Conservation (phyloP, 2,797 vertebrate genomes). For the Catamblyrhynchus diadema region DNA sequence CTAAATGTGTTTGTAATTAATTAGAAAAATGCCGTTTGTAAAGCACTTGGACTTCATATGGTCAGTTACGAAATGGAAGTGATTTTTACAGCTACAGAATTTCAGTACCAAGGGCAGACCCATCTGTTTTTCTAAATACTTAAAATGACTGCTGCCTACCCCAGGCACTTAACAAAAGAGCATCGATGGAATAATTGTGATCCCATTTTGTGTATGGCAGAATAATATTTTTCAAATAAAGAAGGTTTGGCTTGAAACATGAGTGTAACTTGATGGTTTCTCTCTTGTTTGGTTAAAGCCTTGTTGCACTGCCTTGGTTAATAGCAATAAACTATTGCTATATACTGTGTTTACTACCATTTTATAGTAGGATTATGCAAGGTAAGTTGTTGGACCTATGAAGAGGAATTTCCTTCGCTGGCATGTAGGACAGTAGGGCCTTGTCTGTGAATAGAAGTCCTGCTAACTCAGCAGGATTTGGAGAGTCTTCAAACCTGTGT, state of each 20-base stretch:
- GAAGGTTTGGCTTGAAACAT: not conserved
- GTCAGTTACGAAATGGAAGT: not conserved
- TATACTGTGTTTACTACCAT: not conserved
- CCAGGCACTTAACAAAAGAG: not conserved
- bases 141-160: not conserved
- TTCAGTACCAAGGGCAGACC: not conserved
- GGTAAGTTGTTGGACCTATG: not conserved
- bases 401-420: not conserved
- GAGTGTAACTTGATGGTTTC: not conserved
- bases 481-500: rapidly evolving
- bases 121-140: not conserved
- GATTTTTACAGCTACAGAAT: not conserved
- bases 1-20: not conserved
- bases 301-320: not conserved
- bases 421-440: not conserved
- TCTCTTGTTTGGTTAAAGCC: not conserved
- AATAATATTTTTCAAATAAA: not conserved
- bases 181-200: not conserved
- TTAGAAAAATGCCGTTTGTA: not conserved
- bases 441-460: rapidly evolving
- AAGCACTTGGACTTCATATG: not conserved
- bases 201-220: not conserved
- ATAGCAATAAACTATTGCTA: not conserved
- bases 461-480: not conserved
- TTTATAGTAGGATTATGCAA: not conserved